Base-by-base conservation (phyloP, 2,888 invertebrate species). In the Synanthedon vespiformis region DNA sequence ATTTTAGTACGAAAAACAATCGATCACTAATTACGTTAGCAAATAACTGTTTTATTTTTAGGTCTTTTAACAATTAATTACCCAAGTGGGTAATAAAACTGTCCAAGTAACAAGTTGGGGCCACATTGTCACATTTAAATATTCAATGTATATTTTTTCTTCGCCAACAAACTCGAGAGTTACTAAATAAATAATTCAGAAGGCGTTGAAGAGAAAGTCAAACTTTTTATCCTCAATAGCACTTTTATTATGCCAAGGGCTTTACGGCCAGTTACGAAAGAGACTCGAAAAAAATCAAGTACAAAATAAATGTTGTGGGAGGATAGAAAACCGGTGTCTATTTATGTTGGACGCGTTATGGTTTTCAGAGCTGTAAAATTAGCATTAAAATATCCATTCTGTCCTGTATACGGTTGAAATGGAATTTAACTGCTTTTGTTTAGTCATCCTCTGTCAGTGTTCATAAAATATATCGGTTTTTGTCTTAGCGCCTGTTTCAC, bases 161-260 rank as follows among this genome's bases (percentile, higher is more conserved):
- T 58, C 61, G 57, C 63, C 62, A 64, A 67, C 65, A 71, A 73
- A 69, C 65, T 70, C 68, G 61, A 65, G 65, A 70, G 67, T 71
- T 62, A 64, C 63, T 63, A 60, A 68, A 78, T 80, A 77, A 77
- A 79, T 79, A 74, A 78, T 80, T 77, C 74, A 77, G 57, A 52
- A 68, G 70, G 68, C 68, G 68, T 68, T 65, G 63, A 63, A 63
- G 63, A 57, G 67, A 62, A 67, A 70, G 64, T 65, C 64, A 61
- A 74, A 74, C 68, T 74, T 78, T 77, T 74, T 69, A 67, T 64
- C 61, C 64, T 60, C 59, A 65, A 73, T 62, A 49, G 40, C 49
- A 63, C 65, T 64, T 74, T 72, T 73, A 68, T 72, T 71, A 67
- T 68, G 64, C 59, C 65, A 60, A 68, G 61, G 48, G 61, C 67